Evolutionary conservation across 2,888 invertebrate genomes (phyloP), one percentile per base, ranked within the genome.

Genomic region (Peribatodes rhomboidaria): DNA sequence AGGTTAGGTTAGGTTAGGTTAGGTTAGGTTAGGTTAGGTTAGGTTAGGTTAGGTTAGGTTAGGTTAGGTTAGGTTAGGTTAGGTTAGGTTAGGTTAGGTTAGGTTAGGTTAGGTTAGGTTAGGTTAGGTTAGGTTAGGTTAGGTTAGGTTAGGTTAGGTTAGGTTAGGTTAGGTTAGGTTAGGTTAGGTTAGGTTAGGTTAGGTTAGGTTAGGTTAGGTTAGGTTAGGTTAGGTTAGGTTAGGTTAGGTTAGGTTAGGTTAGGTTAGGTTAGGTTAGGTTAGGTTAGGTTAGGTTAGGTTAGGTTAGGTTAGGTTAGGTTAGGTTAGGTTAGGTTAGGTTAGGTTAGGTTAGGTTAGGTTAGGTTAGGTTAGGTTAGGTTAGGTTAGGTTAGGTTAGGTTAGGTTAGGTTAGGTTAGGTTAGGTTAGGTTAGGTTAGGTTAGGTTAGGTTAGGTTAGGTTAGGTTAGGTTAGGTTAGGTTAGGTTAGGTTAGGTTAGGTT

Each of bases 1-100:
- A 46, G 46, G 46, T 46, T 46, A 46, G 46, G 46, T 46, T 46
- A 46, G 46, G 46, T 46, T 46, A 46, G 46, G 46, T 46, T 46
- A 46, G 46, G 46, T 46, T 46, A 46, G 46, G 46, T 46, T 46
- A 46, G 46, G 46, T 46, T 46, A 46, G 46, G 46, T 46, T 46
- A 46, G 46, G 46, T 46, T 46, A 46, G 46, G 46, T 46, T 46
- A 46, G 46, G 46, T 46, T 46, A 46, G 46, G 46, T 46, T 46
- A 46, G 46, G 46, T 46, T 46, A 46, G 46, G 46, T 46, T 46
- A 46, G 46, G 46, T 46, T 46, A 46, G 46, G 46, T 46, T 46
- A 46, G 46, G 46, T 46, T 46, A 46, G 46, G 46, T 46, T 46
- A 46, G 46, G 46, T 46, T 46, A 46, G 46, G 46, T 46, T 46